phyloP scores from a whole-genome alignment of 2,113 vertebrate genomes.

The Peromyscus maniculatus region DNA sequence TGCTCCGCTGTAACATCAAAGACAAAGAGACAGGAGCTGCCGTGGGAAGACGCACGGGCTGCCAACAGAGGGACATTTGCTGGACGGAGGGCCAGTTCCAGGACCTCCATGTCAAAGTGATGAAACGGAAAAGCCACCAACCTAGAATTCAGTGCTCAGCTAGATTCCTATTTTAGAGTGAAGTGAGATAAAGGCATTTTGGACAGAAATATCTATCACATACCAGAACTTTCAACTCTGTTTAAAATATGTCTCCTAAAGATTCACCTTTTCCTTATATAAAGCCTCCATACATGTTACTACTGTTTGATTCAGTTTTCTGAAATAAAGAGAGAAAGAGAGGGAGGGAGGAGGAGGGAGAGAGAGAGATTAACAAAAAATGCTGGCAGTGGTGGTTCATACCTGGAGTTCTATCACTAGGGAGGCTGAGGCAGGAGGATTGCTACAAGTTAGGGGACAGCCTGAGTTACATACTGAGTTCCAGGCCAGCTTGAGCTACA shows the following conservation, averaged over 20 bases:
- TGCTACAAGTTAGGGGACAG: neutral
- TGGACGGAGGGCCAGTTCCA: neutral
- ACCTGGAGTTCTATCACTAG: neutral
- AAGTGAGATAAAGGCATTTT: neutral
- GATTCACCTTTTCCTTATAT: neutral
- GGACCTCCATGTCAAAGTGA: neutral
- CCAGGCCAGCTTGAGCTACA: neutral
- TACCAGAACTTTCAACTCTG: neutral
- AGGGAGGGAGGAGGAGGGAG: neutral
- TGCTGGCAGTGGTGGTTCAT: neutral
- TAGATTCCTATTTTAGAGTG: neutral
- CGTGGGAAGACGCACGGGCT: neutral
- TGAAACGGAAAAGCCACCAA: neutral
- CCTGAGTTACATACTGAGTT: neutral
- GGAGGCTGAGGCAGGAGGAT: neutral
- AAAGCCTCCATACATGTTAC: neutral
- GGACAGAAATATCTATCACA: neutral
- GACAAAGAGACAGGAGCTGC: neutral
- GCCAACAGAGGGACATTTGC: neutral
- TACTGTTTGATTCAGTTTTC: neutral
- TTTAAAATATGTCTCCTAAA: constrained; percentile 8
- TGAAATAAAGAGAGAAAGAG: neutral
- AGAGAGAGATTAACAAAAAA: neutral
- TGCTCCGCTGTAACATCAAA: neutral
- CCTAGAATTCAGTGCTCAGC: neutral